Evolutionary conservation across 2,797 vertebrate species (phyloP).

Genomic region (Thripadectes ignobilis): DNA sequence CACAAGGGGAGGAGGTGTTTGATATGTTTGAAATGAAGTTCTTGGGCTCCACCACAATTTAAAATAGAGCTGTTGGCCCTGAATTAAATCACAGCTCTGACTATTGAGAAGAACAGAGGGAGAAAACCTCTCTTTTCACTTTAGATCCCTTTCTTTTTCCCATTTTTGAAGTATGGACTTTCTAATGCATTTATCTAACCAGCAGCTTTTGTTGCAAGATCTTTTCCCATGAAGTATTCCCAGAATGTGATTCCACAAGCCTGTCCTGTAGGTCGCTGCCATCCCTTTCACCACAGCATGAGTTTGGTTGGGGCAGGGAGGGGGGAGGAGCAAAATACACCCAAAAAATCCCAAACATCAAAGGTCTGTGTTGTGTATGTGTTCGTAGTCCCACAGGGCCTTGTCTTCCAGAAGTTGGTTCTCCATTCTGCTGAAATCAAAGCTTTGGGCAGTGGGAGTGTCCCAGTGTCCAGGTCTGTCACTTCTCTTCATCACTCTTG

Average conservation of each 20-base stretch:
- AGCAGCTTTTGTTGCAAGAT: constrained; percentile 11
- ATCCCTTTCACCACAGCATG: not conserved
- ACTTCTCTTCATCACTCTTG: not conserved
- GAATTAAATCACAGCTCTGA: not conserved
- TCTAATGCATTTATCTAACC: constrained; percentile 1
- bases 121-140: not conserved
- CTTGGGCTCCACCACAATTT: not conserved
- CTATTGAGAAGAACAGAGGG: not conserved
- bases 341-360: constrained; percentile 1
- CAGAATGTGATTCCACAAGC: not conserved
- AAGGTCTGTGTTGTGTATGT: not conserved
- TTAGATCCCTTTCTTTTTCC: constrained; percentile 18
- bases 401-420: not conserved
- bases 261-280: not conserved
- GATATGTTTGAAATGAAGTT: not conserved
- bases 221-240: not conserved
- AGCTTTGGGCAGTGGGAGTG: constrained; percentile 19
- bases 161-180: not conserved
- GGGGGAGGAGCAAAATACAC: not conserved
- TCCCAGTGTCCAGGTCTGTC: not conserved
- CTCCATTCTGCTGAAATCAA: constrained; percentile 40
- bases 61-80: not conserved
- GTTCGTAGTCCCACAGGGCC: constrained; percentile 34
- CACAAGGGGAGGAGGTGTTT: not conserved
- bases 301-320: not conserved